Base-by-base conservation (phyloP, 2,113 vertebrate genomes). In the Chaenocephalus aceratus region DNA sequence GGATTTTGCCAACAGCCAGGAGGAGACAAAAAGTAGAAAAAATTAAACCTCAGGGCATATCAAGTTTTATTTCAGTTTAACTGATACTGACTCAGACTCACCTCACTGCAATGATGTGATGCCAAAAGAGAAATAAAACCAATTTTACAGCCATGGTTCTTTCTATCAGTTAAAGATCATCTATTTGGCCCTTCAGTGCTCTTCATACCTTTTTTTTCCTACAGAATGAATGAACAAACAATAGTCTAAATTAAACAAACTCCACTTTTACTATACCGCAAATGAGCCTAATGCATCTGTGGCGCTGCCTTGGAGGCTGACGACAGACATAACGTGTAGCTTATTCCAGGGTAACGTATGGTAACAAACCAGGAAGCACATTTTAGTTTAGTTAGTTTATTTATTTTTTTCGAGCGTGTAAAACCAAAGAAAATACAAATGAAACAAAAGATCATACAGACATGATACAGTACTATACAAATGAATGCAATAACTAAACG, bases 181-280 rank as follows among this genome's bases (percentile, higher is more conserved):
- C 3, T 53, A 11, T 53, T 82, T 91, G 79, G 72, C 58, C 84
- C 77, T 81, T 63, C 86, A 68, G 58, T 77, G 52, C 51, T 26
- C 34, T 6, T 8, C 49, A 41, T 30, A 63, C 64, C 71, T 41
- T 14, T n/a, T 36, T 26, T 26, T 26, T 3, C 2, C 26, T 30
- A 70, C 74, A 45, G 13, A 16, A 54, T 57, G 34, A 57, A 15
- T 30, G 18, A 65, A 70, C 49, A 70, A 52, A 63, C 30, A 69
- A 61, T 45, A 59, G 15, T 56, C 44, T 36, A 67, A 41, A 45
- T 82, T 63, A 88, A 71, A 64, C 34, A 52, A 67, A 57, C 64
- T 21, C 54, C 65, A 41, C 77, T 82, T 74, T 54, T 34, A 81
- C 45, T 12, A 36, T 36, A 3, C 8, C 21, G n/a, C 49, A 84